phyloP scores from a whole-genome alignment of 2,888 invertebrate species.

The Hydroisotoma schaefferi region DNA sequence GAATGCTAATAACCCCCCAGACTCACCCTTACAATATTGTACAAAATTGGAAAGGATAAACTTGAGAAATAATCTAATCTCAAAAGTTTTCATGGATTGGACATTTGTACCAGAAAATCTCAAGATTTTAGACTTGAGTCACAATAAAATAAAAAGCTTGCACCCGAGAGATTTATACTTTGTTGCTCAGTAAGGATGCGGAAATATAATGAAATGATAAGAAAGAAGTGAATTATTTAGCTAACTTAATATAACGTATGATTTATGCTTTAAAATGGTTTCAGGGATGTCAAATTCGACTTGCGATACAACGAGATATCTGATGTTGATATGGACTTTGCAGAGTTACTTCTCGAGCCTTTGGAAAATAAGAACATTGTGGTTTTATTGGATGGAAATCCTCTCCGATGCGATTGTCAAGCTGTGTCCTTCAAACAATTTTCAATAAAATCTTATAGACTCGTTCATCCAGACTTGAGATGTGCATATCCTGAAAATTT shows the following conservation, averaged over 20 bases:
- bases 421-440: slow-evolving; percentile 50
- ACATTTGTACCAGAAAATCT: slow-evolving; percentile 52
- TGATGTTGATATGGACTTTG: slow-evolving; percentile 34
- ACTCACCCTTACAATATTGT: slow-evolving; percentile 39
- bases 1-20: neutral
- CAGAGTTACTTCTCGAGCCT: slow-evolving; percentile 26
- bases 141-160: slow-evolving; percentile 49
- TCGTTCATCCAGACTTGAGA: slow-evolving; percentile 52
- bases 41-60: slow-evolving; percentile 60
- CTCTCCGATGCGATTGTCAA: slow-evolving; percentile 62
- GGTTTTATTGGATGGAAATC: slow-evolving; percentile 60
- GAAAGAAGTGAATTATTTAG: too few relatives aligned
- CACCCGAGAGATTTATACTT: slow-evolving; percentile 26
- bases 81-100: slow-evolving; percentile 64
- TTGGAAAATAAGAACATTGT: slow-evolving; percentile 47
- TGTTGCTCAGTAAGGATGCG: slow-evolving; percentile 23
- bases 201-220: too few relatives aligned
- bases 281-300: slow-evolving; percentile 55
- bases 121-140: slow-evolving; percentile 58
- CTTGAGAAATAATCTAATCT: slow-evolving; percentile 65
- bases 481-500: slow-evolving; percentile 52
- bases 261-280: neutral
- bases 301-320: slow-evolving; percentile 62
- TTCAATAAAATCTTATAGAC: slow-evolving; percentile 21
- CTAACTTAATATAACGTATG: too few relatives aligned